These are phyloP conservation scores for Plagodis dolabraria DNA, from an alignment of 2,888 invertebrate genomes.

Conservation along the genomic window DNA sequence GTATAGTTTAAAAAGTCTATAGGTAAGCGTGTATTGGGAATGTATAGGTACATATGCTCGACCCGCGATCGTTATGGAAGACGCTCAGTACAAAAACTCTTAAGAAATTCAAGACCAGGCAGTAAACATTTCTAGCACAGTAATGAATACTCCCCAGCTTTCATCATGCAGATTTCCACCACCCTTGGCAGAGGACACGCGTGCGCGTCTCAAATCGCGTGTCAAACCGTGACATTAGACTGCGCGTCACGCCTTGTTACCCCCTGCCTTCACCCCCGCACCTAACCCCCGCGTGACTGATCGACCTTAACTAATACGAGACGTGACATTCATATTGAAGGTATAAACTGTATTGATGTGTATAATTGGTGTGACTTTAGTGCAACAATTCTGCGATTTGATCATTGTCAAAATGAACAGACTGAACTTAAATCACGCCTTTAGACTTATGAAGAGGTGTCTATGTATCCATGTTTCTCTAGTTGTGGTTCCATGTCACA, in stretches of 20 bases:
- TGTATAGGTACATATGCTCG: too few species aligned
- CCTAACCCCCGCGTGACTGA: constrained; percentile 44
- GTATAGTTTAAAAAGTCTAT: too few species aligned
- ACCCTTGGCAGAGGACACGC: constrained; percentile 22
- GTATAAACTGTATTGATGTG: constrained; percentile 34
- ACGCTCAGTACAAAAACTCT: too few species aligned
- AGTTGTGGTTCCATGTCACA: too few species aligned
- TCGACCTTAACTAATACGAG: constrained; percentile 47
- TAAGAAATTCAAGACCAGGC: not conserved
- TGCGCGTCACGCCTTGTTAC: constrained; percentile 70
- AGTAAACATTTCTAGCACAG: not conserved
- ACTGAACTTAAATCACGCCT: too few species aligned
- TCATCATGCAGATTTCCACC: constrained; percentile 4
- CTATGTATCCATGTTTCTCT: too few species aligned
- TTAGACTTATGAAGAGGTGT: too few species aligned
- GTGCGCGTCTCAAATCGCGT: constrained; percentile 73
- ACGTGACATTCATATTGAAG: constrained; percentile 44
- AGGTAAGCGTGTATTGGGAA: too few species aligned
- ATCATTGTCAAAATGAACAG: not conserved
- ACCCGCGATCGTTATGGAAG: too few species aligned
- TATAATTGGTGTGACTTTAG: constrained; percentile 34
- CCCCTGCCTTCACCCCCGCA: constrained; percentile 30
- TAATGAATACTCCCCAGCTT: constrained; percentile 3
- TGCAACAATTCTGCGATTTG: constrained; percentile 5
- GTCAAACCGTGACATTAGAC: constrained; percentile 71